Evolutionary conservation across 1,140 invertebrate species (phyloP).

Genomic region (Drosophila trapezifrons): DNA sequence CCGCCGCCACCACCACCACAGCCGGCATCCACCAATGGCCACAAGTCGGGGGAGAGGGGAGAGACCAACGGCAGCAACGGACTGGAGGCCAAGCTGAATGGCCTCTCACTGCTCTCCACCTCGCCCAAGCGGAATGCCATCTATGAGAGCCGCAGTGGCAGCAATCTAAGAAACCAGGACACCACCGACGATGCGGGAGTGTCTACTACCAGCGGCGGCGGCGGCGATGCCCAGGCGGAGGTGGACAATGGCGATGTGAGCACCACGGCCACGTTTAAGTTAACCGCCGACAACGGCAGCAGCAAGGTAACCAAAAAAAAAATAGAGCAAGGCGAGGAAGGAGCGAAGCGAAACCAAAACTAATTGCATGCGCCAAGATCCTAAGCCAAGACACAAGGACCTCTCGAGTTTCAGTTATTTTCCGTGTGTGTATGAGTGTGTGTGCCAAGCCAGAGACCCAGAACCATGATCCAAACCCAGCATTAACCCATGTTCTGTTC

Average conservation of each 20-base stretch:
- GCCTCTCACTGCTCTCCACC: conserved; percentile 56
- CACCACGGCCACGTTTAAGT: conserved; percentile 60
- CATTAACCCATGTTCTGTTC: conserved; percentile 4
- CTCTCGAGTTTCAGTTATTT: conserved; percentile 1
- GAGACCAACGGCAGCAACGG: conserved; percentile 43
- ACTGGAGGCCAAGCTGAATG: conserved; percentile 65
- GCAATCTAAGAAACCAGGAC: conserved; percentile 27
- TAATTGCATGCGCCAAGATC: conserved; percentile 30
- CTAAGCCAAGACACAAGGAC: conserved; percentile 11
- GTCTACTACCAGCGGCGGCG: not conserved
- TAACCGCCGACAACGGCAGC: conserved; percentile 40
- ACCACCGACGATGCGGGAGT: conserved; percentile 63
- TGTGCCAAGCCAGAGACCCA: conserved; percentile 11
- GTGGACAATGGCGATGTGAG: conserved; percentile 51
- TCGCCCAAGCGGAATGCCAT: conserved; percentile 71
- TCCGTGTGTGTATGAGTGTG: conserved; percentile 9
- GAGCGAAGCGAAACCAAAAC: conserved; percentile 22
- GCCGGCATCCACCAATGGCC: conserved; percentile 22
- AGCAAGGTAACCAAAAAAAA: conserved; percentile 61
- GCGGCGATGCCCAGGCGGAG: conserved; percentile 4
- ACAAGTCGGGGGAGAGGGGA: conserved; percentile 16
- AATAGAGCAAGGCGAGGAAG: not conserved
- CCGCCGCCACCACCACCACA: conserved; percentile 4
- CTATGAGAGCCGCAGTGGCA: conserved; percentile 47
- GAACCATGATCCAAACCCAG: conserved; percentile 9